A percentile compares a stretch with the other conserved stretches of the same genome.
These are phyloP conservation scores for Gibbula magus DNA, from an alignment of 2,888 invertebrate genomes.

Conservation along the genomic window DNA sequence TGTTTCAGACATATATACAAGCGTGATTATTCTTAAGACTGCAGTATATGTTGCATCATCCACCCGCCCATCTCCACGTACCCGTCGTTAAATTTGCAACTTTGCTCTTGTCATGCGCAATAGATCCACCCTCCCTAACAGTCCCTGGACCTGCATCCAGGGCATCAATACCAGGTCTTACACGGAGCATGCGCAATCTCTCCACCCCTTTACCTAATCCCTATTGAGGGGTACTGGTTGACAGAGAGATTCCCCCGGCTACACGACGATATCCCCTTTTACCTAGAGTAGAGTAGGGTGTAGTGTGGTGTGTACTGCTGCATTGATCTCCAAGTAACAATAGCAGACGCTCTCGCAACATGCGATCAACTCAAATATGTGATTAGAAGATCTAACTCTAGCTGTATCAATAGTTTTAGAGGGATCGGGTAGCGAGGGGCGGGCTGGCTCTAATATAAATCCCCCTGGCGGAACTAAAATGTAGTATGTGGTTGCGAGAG, in stretches of 20 bases:
- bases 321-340: neutral
- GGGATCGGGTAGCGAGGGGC: conserved; percentile 17
- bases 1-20: no score
- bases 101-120: neutral
- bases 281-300: neutral
- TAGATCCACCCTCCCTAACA: neutral
- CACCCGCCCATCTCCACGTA: no score
- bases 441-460: neutral
- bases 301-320: neutral
- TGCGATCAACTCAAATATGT: neutral
- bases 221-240: neutral
- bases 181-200: neutral
- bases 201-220: conserved; percentile 7
- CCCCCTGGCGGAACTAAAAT: conserved; percentile 32
- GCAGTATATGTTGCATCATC: no score
- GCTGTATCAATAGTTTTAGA: conserved; percentile 2
- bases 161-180: no score
- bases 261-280: neutral
- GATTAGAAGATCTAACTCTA: neutral
- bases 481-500: neutral
- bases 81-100: neutral
- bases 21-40: no score
- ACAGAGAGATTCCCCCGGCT: no score
- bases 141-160: no score
- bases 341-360: neutral